Evolutionary conservation across 2,113 vertebrate species (phyloP).

Genomic region (Actenoides lindsayi): DNA sequence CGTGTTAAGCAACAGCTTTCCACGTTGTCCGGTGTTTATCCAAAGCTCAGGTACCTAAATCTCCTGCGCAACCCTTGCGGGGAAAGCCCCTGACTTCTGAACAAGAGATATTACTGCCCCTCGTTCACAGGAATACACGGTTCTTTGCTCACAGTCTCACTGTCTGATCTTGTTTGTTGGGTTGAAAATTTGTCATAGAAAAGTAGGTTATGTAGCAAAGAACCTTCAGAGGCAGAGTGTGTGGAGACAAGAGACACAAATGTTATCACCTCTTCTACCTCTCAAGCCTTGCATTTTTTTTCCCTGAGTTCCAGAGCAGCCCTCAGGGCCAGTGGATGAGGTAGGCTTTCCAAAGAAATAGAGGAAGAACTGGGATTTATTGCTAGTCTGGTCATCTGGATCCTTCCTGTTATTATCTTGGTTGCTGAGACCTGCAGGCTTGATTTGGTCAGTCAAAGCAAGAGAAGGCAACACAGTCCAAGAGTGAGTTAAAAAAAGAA

Average conservation of each 20-base stretch:
- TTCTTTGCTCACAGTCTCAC: background rate
- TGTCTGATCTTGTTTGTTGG: background rate
- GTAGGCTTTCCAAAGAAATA: background rate
- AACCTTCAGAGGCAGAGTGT: background rate
- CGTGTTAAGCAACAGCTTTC: background rate
- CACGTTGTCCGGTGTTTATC: background rate
- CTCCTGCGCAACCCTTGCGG: background rate
- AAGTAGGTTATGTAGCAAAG: background rate
- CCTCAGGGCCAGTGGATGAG: background rate
- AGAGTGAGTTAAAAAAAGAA: background rate
- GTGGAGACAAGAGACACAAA: background rate
- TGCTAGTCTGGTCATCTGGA: background rate
- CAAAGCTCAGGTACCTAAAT: background rate
- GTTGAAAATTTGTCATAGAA: background rate
- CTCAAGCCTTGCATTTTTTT: background rate
- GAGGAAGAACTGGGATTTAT: background rate
- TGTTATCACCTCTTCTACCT: background rate
- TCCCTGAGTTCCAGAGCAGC: background rate
- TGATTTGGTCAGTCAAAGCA: background rate
- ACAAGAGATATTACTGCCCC: background rate
- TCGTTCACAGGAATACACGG: fast-evolving
- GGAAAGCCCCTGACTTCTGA: background rate
- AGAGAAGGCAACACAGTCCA: background rate
- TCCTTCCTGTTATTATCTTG: background rate
- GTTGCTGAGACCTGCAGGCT: background rate